Evolutionary conservation across 2,113 vertebrate species (phyloP).

Genomic region (Cochlearius cochlearius): DNA sequence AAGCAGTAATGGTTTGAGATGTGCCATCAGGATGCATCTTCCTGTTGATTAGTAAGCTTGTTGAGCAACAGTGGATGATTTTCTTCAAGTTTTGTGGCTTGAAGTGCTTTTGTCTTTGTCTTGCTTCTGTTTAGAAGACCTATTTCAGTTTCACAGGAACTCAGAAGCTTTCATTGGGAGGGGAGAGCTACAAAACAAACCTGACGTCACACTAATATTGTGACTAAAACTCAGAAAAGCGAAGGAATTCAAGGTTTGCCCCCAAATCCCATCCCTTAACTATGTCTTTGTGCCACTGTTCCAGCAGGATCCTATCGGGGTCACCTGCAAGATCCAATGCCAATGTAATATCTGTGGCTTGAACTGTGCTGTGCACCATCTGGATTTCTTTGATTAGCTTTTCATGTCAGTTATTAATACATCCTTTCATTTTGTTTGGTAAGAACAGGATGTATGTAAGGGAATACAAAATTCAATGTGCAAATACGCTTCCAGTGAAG

Average conservation of each 20-base stretch:
- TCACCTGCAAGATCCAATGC: not conserved
- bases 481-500: not conserved
- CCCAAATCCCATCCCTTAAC: not conserved
- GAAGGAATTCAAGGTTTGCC: not conserved
- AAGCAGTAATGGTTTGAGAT: not conserved
- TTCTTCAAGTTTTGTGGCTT: not conserved
- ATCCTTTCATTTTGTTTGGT: not conserved
- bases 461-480: not conserved
- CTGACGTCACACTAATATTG: rapidly evolving
- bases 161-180: not conserved
- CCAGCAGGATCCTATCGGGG: not conserved
- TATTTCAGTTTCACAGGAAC: not conserved
- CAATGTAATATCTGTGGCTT: not conserved
- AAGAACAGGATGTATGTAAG: not conserved
- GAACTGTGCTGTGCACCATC: not conserved
- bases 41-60: not conserved
- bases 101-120: not conserved
- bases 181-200: not conserved
- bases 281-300: not conserved
- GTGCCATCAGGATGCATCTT: not conserved
- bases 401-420: not conserved
- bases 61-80: not conserved
- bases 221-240: not conserved
- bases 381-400: not conserved
- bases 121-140: not conserved